These are phyloP conservation scores for Crotalus viridis DNA, from an alignment of 2,113 vertebrate genomes.

Conservation along the genomic window DNA sequence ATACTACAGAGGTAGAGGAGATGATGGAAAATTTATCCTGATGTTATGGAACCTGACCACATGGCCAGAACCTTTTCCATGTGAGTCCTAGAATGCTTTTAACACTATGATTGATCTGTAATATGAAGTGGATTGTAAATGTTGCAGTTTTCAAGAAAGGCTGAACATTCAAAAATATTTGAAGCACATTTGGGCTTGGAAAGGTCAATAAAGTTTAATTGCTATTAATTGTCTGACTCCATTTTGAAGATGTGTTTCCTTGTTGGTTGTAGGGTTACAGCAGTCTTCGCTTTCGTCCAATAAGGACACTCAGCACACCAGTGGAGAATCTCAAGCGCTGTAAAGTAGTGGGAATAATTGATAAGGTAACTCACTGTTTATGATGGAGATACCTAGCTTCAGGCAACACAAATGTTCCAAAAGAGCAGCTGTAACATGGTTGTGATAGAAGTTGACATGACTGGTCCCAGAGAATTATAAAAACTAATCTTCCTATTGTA, in stretches of 20 bases:
- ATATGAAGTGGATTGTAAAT: not conserved
- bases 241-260: not conserved
- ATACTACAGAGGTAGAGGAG: not conserved
- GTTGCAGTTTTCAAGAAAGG: not conserved
- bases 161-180: not conserved
- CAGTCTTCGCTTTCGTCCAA: conserved; percentile 92
- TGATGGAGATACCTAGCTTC: not conserved
- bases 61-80: not conserved
- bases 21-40: not conserved
- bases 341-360: conserved; percentile 86
- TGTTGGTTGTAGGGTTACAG: conserved; percentile 84
- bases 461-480: not conserved
- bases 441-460: not conserved
- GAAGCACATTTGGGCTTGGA: not conserved
- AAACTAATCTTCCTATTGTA: not conserved
- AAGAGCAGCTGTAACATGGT: not conserved
- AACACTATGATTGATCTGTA: not conserved
- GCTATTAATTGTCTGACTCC: not conserved
- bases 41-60: not conserved
- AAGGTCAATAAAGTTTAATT: not conserved
- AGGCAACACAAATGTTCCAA: not conserved
- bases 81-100: not conserved
- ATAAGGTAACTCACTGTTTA: conserved; percentile 80
- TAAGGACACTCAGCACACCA: conserved; percentile 89
- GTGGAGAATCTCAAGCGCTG: conserved; percentile 91